Evolutionary conservation across 30 jellyfish, hydroid and myxozoan genomes (phyloP).

Genomic region (Mastigias papua): DNA sequence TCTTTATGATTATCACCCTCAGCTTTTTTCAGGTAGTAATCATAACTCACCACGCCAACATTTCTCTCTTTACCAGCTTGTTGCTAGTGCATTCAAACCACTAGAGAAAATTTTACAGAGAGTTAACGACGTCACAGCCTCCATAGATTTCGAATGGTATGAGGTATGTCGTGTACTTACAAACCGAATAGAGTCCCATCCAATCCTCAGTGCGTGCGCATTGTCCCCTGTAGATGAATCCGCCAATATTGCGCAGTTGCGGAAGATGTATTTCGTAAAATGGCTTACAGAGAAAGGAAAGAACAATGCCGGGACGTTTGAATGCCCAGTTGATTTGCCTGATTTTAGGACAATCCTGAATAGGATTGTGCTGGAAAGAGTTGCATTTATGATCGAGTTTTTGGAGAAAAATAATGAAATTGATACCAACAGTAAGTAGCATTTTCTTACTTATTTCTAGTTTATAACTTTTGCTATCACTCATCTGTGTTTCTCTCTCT

Average conservation of each 20-base stretch:
- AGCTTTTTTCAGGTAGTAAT: neutral
- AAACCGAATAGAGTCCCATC: conserved; percentile 5
- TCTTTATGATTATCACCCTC: neutral
- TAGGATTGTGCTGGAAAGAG: neutral
- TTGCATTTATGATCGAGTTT: neutral
- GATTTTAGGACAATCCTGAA: neutral
- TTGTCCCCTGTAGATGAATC: neutral
- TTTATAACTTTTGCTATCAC: too few relatives aligned
- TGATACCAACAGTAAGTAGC: conserved; percentile 45
- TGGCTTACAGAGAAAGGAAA: conserved; percentile 3
- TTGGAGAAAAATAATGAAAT: neutral
- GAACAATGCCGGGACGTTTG: neutral
- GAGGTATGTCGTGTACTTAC: conserved; percentile 33
- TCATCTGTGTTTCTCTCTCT: too few relatives aligned
- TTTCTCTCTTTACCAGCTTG: neutral
- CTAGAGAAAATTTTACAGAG: neutral
- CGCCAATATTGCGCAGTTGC: conserved; percentile 1
- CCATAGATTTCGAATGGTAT: conserved; percentile 25
- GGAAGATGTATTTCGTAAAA: conserved; percentile 20
- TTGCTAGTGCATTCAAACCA: neutral
- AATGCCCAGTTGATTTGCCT: neutral
- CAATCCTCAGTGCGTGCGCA: conserved; percentile 1
- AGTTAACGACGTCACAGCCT: neutral
- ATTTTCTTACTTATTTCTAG: neutral
- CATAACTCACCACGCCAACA: neutral